Evolutionary conservation across 2,888 invertebrate genomes (phyloP), one percentile per base, ranked within the genome.

Genomic region (Schrankia costaestrigalis): DNA sequence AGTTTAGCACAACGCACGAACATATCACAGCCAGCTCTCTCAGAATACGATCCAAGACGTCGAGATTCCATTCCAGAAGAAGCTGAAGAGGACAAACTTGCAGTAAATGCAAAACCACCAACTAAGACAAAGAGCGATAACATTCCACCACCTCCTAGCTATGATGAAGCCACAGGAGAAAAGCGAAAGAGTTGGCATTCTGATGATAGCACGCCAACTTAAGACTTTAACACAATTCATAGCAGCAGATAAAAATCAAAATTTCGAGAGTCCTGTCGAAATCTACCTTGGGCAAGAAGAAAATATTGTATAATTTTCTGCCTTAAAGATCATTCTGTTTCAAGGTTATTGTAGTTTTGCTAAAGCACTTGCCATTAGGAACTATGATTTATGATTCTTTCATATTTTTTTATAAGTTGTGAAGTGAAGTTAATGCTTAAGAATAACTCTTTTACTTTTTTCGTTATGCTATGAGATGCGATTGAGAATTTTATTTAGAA

Each of bases 51-150:
- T 58, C 78, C 72, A 0, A 69, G 87, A 3, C 86, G 90, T 4
- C 82, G 90, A 6, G 91, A 90, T 62, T 90, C 91, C n/a, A 91
- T 91, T 35, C 91, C 91, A 0, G 91, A 91, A 58, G 91, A 91
- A 55, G 82, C 82, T 0, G 89, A 89, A 28, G 89, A 89, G 44
- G 88, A 89, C 27, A 67, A 74, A 1, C 54, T 86, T 6, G 69
- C 72, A 0, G 63, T 55, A 0, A 57, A 71, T 11, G 56, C 75
- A 14, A 73, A 72, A 36, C 67, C 68, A 11, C 73, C 78, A 2
- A 64, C 68, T 0, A 82, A 83, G 33, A 79, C 82, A n/a, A 81
- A 75, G 31, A 82, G 80, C 35, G 81, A 72, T 18, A 71, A 78
- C 26, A 45, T 82, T 3, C 80, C 76, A 2, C 80, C 83, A 11